Percentiles rank a stretch among this genome's conserved stretches.
These are phyloP conservation scores for Callinectes sapidus DNA, from an alignment of 2,888 invertebrate species.

Conservation along the genomic window DNA sequence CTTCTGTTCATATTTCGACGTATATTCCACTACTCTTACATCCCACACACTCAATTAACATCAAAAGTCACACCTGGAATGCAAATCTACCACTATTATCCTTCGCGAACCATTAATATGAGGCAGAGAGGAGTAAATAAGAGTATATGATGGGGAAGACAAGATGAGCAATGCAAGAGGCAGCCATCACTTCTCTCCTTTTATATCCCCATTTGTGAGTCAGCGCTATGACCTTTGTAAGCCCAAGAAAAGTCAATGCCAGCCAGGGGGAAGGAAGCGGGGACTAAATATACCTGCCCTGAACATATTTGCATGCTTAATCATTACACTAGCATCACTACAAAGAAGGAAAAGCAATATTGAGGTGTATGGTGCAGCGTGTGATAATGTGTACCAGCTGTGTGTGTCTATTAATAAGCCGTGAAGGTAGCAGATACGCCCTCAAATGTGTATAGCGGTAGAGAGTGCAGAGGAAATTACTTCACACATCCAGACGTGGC, in stretches of 20 bases:
- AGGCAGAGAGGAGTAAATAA: no score
- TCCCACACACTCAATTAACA: no score
- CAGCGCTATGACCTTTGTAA: background rate
- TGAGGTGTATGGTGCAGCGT: background rate
- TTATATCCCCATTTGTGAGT: background rate
- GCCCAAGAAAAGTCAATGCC: background rate
- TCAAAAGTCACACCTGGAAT: no score
- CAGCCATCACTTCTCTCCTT: background rate
- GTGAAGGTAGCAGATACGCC: background rate
- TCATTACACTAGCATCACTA: background rate
- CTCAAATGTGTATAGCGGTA: background rate
- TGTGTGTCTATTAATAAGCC: slow-evolving; percentile 3
- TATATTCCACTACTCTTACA: no score
- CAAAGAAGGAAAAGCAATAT: background rate
- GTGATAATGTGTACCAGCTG: background rate
- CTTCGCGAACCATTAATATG: no score
- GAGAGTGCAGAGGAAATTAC: background rate
- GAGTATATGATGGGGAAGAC: no score
- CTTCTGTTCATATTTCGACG: no score
- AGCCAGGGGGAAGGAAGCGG: background rate
- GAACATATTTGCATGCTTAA: background rate
- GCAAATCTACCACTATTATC: no score
- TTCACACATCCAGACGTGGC: background rate
- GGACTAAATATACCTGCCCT: background rate
- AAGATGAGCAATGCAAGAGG: background rate